A percentile compares a stretch with the other conserved stretches of the same genome.
These are phyloP conservation scores for Lonchura striata DNA, from an alignment of 2,113 vertebrate species.

Conservation along the genomic window DNA sequence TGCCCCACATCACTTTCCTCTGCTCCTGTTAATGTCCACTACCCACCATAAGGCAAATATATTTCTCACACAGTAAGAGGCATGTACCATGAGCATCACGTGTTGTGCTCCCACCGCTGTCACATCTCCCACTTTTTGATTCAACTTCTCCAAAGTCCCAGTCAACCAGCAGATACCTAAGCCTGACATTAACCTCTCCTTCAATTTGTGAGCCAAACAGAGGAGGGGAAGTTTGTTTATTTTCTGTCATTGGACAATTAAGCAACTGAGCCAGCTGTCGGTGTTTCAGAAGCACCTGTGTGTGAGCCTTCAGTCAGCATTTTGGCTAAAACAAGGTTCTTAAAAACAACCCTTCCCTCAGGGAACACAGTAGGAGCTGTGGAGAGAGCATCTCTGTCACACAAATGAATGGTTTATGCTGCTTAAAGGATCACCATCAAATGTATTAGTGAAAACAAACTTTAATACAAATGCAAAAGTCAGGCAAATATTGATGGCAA, in stretches of 20 bases:
- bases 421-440: neutral
- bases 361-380: neutral
- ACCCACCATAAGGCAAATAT: neutral
- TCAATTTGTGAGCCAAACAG: neutral
- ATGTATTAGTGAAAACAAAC: neutral
- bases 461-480: neutral
- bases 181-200: neutral
- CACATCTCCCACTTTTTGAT: neutral
- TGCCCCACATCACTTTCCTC: neutral
- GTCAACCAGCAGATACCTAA: neutral
- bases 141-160: neutral
- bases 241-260: neutral
- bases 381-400: neutral
- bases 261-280: neutral
- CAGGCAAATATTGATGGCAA: rapidly evolving
- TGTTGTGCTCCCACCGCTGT: neutral
- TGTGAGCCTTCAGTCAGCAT: neutral
- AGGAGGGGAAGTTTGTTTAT: neutral
- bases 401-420: neutral
- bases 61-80: neutral
- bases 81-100: rapidly evolving
- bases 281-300: neutral
- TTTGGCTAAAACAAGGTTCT: neutral
- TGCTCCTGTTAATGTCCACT: neutral
- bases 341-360: neutral